Evolutionary conservation across 2,888 invertebrate species (phyloP), one percentile per base, ranked within the genome.

Genomic region (Trissonchulus latispiculum): DNA sequence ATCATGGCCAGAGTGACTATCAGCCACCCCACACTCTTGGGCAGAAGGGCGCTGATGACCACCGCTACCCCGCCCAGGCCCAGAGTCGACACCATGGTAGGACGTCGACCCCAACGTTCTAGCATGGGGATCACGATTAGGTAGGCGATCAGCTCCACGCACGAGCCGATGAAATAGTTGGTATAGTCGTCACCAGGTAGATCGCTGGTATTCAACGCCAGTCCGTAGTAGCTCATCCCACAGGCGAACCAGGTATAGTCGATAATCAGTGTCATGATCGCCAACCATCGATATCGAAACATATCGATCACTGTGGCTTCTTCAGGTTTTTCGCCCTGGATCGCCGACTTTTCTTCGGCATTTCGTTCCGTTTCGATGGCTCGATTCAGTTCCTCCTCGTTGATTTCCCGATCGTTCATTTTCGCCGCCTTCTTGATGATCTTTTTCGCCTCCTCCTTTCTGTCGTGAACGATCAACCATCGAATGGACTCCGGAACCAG

Each of bases 221-320:
- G 59, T 2, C 75, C 75, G 67, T 70, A 75, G 73, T 76, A 75
- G 1, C 23, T n/a, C 37, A 76, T 62, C 15, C 72, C 48, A 32
- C 35, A 36, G 1, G 48, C 73, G 28, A 75, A 70, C 74, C 75
- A 68, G n/a, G 69, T 36, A 8, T 36, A 23, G 36, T 35, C 31
- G 18, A 68, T 33, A 33, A 68, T 68, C 35, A 68, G 36, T 2
- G 69, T 68, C 2, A 8, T 68, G 2, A 3, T 2, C n/a, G 69
- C 33, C 36, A 68, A 31, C 3, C 3, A 3, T 2, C 31, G 32
- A n/a, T 68, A 15, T 3, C 31, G 31, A 36, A 68, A 35, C 28
- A 68, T 15, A n/a, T 33, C 33, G 2, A 31, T n/a, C 15, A 33
- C 36, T 18, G 33, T 64, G 8, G 66, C 66, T 59, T 59, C 28